Evolutionary conservation across 2,797 vertebrate species (phyloP), one percentile per base, ranked within the genome.

Genomic region (Sciaenops ocellatus): DNA sequence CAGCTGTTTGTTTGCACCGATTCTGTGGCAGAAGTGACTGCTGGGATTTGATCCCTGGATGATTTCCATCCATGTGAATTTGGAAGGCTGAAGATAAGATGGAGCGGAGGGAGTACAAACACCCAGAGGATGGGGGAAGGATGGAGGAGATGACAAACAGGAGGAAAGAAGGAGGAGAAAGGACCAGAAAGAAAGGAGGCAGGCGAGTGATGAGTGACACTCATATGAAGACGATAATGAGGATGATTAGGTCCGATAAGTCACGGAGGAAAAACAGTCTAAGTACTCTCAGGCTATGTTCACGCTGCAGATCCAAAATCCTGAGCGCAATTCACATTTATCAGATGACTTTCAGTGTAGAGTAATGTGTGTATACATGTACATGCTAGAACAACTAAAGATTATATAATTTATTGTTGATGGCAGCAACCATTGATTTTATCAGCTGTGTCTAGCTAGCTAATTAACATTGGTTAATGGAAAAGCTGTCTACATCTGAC

Each of bases 1-100:
- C 85, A 86, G 83, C 77, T 89, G 84, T 86, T 88, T 85, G 76
- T 82, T 76, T 76, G 65, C 48, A 17, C 77, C 7, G 30, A 68
- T 64, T 81, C 64, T 61, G 62, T 73, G 11, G 67, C 80, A 78
- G 66, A 48, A 42, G 56, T 22, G n/a, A n/a, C 73, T 65, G 26
- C 68, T 70, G 85, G 83, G 81, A 77, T 78, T 84, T 69, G 48
- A 80, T 38, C 70, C 66, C 55, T 72, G 54, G 44, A 52, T 83
- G 48, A 62, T 77, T 85, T 87, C 65, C 52, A 73, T 71, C 54
- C 69, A 77, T 77, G 13, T 0, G 5, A 67, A 48, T 78, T 80
- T 47, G 28, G 24, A 34, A 74, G 48, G 26, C 57, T 67, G 76
- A 64, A 73, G 44, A 57, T 59, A n/a, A 68, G 60, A 72, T 11